Percentiles rank a stretch among this genome's conserved stretches.
Conservation (phyloP, 1,140 invertebrate species). For the Drosophila triauraria region DNA sequence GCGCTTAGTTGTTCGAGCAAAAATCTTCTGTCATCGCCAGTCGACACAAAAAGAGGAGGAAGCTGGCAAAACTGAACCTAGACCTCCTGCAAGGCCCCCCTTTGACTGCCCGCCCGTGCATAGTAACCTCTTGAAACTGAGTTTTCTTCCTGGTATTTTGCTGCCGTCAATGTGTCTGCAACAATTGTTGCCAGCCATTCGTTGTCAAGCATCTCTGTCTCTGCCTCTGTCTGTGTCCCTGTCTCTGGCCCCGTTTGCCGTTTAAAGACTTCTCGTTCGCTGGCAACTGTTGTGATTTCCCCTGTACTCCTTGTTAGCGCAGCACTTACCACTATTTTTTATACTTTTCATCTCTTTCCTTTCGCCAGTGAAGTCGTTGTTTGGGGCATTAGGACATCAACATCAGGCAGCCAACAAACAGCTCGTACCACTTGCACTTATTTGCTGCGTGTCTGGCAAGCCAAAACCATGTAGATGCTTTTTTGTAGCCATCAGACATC, state of each 20-base stretch:
- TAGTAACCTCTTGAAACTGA: conserved; percentile 3
- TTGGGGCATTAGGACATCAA: conserved; percentile 67
- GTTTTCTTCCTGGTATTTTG: conserved; percentile 29
- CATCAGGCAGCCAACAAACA: conserved; percentile 20
- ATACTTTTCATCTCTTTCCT: conserved; percentile 4
- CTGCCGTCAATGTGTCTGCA: conserved; percentile 79
- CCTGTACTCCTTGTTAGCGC: conserved; percentile 38
- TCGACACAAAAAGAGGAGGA: conserved; percentile 7
- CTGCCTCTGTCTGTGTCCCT: background rate
- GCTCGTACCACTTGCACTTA: conserved; percentile 66
- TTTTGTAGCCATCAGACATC: conserved; percentile 19
- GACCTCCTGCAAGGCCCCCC: conserved; percentile 5
- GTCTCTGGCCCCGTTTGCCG: conserved; percentile 29
- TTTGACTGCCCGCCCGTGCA: background rate
- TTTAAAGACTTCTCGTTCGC: conserved; percentile 44
- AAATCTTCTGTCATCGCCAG: conserved; percentile 59
- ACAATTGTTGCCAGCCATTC: conserved; percentile 79
- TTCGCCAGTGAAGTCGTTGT: conserved; percentile 38
- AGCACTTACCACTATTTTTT: conserved; percentile 34
- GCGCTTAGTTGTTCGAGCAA: conserved; percentile 55
- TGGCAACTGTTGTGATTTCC: conserved; percentile 71
- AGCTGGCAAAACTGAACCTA: conserved; percentile 37
- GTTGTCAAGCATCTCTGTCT: conserved; percentile 43
- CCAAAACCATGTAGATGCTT: conserved; percentile 26
- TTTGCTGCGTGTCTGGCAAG: conserved; percentile 61